Evolutionary conservation across 2,797 vertebrate species (phyloP), one percentile per base, ranked within the genome.

Genomic region (Lutjanus campechanus): DNA sequence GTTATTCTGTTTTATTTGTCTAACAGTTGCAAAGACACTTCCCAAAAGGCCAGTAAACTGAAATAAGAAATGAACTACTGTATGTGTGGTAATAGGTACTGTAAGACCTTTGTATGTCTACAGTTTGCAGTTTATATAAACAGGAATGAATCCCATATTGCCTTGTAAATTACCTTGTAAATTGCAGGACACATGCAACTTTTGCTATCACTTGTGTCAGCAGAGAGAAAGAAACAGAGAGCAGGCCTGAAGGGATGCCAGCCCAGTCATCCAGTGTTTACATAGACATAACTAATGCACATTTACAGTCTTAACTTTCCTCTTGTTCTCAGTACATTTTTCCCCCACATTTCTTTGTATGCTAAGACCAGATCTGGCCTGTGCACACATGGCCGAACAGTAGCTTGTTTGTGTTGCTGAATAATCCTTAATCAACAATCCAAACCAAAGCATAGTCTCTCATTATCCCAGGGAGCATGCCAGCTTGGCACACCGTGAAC

Each of bases 371-470:
- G 74, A 79, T 78, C 49, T 77, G 17, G 63, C 77, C n/a, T 91
- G 78, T 77, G 81, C 83, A 73, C 77, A 83, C 70, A 79, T 59
- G 73, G 81, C 85, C 85, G 82, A 93, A 94, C 94, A 94, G 95
- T 94, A 95, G 95, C 89, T 90, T 93, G 89, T 94, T 94, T 95
- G 91, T 94, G 83, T 94, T 92, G 70, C 89, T 90, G 88, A 94
- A 93, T 93, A 94, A 94, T 95, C 91, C 91, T 90, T 93, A 92
- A 94, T 94, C 90, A 95, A 93, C 89, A 92, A 91, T 90, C 90
- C 88, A 90, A 93, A 92, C 91, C 89, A 69, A 91, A 82, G 85
- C 84, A 76, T 79, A 83, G 88, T 89, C 89, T 92, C 71, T 92
- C 84, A 93, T 95, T 94, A 93, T 91, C 85, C 90, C 49, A 82